Evolutionary conservation across 1,140 invertebrate genomes (phyloP), one percentile per base, ranked within the genome.

Genomic region (Cataglyphis hispanica): DNA sequence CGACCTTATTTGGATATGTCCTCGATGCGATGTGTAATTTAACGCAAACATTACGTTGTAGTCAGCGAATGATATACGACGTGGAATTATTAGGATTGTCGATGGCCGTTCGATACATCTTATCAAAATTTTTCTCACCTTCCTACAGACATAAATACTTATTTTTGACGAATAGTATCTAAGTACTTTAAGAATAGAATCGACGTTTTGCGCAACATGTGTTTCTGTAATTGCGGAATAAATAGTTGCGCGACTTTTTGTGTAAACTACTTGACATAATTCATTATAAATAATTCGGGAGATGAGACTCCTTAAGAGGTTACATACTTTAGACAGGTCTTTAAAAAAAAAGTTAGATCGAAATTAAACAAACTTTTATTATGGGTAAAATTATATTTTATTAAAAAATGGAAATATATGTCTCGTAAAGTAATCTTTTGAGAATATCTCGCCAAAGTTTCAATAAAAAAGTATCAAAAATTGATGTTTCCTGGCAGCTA

Each of bases 1-100:
- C 69, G 56, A 22, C 80, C 74, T 43, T 84, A 84, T 84, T 84
- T 84, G 67, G 80, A 84, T 64, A 70, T 75, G 80, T 58, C 69
- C 80, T 75, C 80, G 80, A 63, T 84, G 61, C 70, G 31, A 25
- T n/a, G 63, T 40, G 63, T 61, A 78, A 81, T 86, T 85, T 22
- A 63, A 63, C 53, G 43, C 53, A 43, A 64, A 43, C 58, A 56
- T 75, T 61, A 46, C 69, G 80, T 37, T 60, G 27, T 22, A 50
- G 46, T 46, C 37, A 5, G 34, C 46, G 43, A 80, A 66, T 70
- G 69, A 84, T 61, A 37, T 75, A 75, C 56, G 69, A 69, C 25
- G 64, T 22, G 34, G 22, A 69, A 69, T 69, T 27, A 22, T 31
- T 56, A 66, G 7, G 16, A 80, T 40, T 19, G 43, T 40, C 63